A percentile compares a stretch with the other conserved stretches of the same genome.
phyloP scores from a whole-genome alignment of 1,140 invertebrate genomes.

The Oppia nitens region DNA sequence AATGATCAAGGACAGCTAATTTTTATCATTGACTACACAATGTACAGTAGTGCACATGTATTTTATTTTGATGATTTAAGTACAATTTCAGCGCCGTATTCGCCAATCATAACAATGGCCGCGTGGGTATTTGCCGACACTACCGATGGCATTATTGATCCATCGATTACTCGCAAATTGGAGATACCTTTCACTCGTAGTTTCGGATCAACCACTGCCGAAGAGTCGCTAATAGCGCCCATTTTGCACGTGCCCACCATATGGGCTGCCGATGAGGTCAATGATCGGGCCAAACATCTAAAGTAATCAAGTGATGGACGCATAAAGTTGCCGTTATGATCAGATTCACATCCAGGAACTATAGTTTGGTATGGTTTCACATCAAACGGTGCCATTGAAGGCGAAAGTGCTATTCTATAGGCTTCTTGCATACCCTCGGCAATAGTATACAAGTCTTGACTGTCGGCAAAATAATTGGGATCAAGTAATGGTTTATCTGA shows the following conservation, averaged over 20 bases:
- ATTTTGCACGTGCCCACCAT: conserved; percentile 66
- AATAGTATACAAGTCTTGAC: conserved; percentile 37
- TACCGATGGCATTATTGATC: conserved; percentile 19
- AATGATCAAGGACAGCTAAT: too few relatives aligned
- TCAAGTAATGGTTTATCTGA: conserved; percentile 54
- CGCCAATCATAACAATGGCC: conserved; percentile 63
- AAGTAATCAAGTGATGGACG: conserved; percentile 50
- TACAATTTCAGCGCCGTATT: conserved; percentile 52
- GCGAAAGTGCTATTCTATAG: conserved; percentile 5
- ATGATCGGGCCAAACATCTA: conserved; percentile 49
- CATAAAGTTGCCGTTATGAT: conserved; percentile 37
- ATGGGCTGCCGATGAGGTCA: conserved; percentile 58
- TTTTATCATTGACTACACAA: too few relatives aligned
- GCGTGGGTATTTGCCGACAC: conserved; percentile 62
- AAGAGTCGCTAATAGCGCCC: conserved; percentile 46
- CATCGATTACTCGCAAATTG: conserved; percentile 20
- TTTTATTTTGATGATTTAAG: too few relatives aligned
- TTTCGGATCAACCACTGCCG: conserved; percentile 40
- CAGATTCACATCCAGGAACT: conserved; percentile 45
- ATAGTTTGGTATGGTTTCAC: background rate
- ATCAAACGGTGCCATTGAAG: background rate
- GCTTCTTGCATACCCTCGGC: conserved; percentile 14
- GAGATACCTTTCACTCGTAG: conserved; percentile 26
- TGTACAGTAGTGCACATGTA: too few relatives aligned
- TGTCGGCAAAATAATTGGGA: conserved; percentile 52